Evolutionary conservation across 2,888 invertebrate genomes (phyloP).

Genomic region (Lycaena phlaeas): DNA sequence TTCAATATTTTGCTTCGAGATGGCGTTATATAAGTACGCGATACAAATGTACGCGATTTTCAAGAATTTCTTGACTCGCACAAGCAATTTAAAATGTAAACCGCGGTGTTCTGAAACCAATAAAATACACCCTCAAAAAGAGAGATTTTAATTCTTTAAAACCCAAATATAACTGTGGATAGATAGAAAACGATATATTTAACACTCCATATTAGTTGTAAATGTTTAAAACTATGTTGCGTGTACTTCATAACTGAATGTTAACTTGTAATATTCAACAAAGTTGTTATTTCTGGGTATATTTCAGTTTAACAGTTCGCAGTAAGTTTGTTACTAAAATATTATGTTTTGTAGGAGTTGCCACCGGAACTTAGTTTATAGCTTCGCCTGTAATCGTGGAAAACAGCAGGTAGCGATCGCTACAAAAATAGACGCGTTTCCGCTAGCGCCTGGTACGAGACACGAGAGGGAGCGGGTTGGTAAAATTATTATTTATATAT

Average conservation of each 20-base stretch:
- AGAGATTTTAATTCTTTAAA: too few relatives aligned
- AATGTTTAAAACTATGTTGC: neutral
- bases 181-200: too few relatives aligned
- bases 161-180: too few relatives aligned
- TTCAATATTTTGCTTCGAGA: too few relatives aligned
- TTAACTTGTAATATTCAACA: constrained; percentile 6
- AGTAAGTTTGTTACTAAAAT: constrained; percentile 16
- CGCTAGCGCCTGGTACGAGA: constrained; percentile 28
- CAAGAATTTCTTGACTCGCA: too few relatives aligned
- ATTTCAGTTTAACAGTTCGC: constrained; percentile 20
- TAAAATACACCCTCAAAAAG: too few relatives aligned
- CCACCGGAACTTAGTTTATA: constrained; percentile 41
- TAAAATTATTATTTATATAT: too few relatives aligned
- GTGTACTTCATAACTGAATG: neutral
- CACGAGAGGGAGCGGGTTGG: constrained; percentile 12
- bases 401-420: constrained; percentile 40
- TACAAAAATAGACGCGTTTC: constrained; percentile 54
- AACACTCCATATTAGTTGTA: too few relatives aligned
- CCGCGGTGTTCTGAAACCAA: too few relatives aligned
- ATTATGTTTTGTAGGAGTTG: constrained; percentile 28
- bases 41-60: too few relatives aligned
- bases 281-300: constrained; percentile 11
- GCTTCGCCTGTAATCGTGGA: constrained; percentile 37
- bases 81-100: too few relatives aligned
- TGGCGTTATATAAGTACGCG: too few relatives aligned